phyloP scores from a whole-genome alignment of 2,113 vertebrate genomes.

The Nipponia nippon region DNA sequence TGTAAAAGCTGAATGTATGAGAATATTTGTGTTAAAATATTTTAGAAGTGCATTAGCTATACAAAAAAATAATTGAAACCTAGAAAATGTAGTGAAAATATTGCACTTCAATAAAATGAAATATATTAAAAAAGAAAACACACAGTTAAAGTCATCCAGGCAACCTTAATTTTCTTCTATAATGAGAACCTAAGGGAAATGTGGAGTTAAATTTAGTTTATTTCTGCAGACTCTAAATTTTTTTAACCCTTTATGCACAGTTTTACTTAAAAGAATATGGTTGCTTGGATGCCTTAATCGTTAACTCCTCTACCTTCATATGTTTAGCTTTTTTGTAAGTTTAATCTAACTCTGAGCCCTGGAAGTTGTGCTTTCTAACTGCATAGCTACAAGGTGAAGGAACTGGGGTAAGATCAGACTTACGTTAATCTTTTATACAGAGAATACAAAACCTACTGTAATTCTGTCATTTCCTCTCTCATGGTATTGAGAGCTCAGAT shows the following conservation, averaged over 20 bases:
- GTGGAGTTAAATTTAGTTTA: constrained; percentile 4
- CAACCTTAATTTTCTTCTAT: constrained; percentile 1
- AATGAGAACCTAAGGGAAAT: constrained; percentile 38
- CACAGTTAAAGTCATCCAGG: background rate
- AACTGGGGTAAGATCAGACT: background rate
- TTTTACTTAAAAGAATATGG: background rate
- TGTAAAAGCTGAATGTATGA: background rate
- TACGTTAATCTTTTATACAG: background rate
- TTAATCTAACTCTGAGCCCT: background rate
- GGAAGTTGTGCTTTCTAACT: background rate
- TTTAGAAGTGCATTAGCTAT: background rate
- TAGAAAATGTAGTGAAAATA: background rate
- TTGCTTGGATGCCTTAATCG: background rate
- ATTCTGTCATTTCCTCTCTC: constrained; percentile 15
- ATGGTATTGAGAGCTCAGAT: background rate
- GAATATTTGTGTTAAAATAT: background rate
- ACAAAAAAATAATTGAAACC: constrained; percentile 7
- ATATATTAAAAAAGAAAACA: background rate
- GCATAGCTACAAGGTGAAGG: background rate
- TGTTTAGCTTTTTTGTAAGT: background rate
- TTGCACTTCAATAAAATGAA: background rate
- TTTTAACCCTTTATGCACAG: background rate
- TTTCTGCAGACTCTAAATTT: background rate
- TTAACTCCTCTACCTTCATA: background rate
- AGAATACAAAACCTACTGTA: background rate